Evolutionary conservation across 2,888 invertebrate genomes (phyloP), one percentile per base, ranked within the genome.

Genomic region (Embidobia sp.): DNA sequence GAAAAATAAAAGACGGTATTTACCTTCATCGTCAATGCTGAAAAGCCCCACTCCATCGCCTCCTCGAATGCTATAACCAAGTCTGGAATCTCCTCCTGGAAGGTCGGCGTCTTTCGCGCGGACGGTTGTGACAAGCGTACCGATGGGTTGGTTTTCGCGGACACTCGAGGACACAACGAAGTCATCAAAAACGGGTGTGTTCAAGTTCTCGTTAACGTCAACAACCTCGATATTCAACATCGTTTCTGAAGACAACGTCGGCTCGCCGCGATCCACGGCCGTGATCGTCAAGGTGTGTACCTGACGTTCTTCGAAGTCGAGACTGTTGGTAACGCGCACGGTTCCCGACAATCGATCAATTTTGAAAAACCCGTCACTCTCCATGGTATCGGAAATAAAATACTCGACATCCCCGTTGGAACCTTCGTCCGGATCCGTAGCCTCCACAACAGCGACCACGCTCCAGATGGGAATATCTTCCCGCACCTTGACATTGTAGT

Each of bases 11-110:
- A 6, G 6, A 4, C 16, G 13, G 29, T 19, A 46, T 92, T 91
- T 89, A 97, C 97, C 98, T 91, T 94, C 92, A 85, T 94, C 93
- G 88, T 98, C 97, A 78, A 99, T 95, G 82, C 95, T 93, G 92
- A 99, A 99, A 81, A 95, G 93, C 18, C 98, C 97, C 85, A 98
- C 92, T 31, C 98, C 98, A 85, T 95, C 94, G 44, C 98, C 98
- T 51, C 94, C 96, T 33, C 95, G 91, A 81, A 98, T 94, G 83
- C 95, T 95, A 91, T 98, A 98, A 61, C 94, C 93, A 69, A 98
- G 92, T 81, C 94, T 93, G 57, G 95, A 94, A 90, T 97, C 96
- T 22, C 94, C 93, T 13, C 95, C 95, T 6, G 94, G 93, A 16
- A 94, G 92, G 90, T 97, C 97, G 0, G 92, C 92, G 90, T 98